A percentile compares a stretch with the other conserved stretches of the same genome.
Conservation (phyloP, 2,888 invertebrate genomes). For the Schizaphis graminum region DNA sequence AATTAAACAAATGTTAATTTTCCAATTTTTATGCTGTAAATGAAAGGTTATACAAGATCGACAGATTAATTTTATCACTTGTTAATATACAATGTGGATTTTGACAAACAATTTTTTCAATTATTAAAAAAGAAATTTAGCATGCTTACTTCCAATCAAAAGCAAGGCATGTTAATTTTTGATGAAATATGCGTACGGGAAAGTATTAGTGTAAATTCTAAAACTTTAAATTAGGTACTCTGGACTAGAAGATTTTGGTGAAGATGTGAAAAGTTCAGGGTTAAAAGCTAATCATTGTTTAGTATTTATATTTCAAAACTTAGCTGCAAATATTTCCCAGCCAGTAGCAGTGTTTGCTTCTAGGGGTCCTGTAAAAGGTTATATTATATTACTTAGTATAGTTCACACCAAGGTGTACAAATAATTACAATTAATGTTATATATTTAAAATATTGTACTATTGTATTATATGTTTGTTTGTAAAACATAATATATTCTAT, state of each 20-base stretch:
- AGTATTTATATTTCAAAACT: constrained; percentile 24
- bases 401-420: no score
- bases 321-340: neutral
- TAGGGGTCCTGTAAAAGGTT: constrained; percentile 23
- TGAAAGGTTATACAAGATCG: no score
- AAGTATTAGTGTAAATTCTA: constrained; percentile 19
- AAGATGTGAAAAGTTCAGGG: neutral
- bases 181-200: constrained; percentile 16
- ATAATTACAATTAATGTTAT: no score
- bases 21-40: no score
- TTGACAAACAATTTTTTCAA: constrained; percentile 11
- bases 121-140: constrained; percentile 6
- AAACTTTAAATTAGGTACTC: neutral
- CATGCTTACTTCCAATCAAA: neutral
- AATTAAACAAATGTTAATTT: no score
- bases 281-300: constrained; percentile 11
- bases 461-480: no score
- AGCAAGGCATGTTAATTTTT: neutral
- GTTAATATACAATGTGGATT: no score
- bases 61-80: no score
- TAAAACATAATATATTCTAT: no score
- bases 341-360: constrained; percentile 31
- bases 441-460: no score
- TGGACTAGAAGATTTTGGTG: neutral
- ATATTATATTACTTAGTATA: neutral